Conservation (phyloP, 1,140 invertebrate species). For the Pachypsylla venusta region DNA sequence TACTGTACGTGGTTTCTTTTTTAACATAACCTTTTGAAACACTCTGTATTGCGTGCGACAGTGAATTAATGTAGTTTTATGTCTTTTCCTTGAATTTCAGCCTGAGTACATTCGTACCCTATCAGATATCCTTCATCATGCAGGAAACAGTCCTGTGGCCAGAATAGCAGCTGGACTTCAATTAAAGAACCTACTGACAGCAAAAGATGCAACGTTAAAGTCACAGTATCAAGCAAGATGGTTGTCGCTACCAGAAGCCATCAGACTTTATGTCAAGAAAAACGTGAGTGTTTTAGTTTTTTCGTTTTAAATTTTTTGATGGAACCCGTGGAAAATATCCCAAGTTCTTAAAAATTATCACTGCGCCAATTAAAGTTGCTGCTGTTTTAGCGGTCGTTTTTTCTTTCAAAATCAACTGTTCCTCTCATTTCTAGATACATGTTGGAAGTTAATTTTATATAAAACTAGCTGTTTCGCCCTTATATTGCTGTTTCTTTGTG, state of each 20-base stretch:
- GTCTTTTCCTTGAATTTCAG: conserved; percentile 33
- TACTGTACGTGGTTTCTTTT: no score
- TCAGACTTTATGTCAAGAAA: conserved; percentile 78
- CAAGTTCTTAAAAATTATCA: no score
- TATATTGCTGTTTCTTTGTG: no score
- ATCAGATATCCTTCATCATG: conserved; percentile 80
- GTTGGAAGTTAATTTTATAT: no score
- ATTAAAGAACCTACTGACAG: conserved; percentile 95
- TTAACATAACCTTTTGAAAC: no score
- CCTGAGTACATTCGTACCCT: conserved; percentile 86
- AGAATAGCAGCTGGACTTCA: conserved; percentile 97
- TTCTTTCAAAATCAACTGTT: no score
- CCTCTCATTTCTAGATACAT: no score
- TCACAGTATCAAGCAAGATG: conserved; percentile 78
- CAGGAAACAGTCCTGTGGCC: conserved; percentile 76
- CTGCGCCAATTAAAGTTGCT: no score
- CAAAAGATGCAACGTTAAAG: conserved; percentile 78
- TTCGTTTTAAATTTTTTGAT: no score
- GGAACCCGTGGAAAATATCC: no score
- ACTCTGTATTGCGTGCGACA: background rate
- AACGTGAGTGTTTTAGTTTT: conserved; percentile 85
- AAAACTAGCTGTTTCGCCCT: no score
- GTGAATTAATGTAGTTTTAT: conserved; percentile 10
- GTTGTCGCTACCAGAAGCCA: conserved; percentile 74
- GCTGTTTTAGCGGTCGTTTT: no score